Percentiles rank a stretch among this genome's conserved stretches.
phyloP scores from a whole-genome alignment of 2,797 vertebrate species.

The Typhlichthys eigenmanni region DNA sequence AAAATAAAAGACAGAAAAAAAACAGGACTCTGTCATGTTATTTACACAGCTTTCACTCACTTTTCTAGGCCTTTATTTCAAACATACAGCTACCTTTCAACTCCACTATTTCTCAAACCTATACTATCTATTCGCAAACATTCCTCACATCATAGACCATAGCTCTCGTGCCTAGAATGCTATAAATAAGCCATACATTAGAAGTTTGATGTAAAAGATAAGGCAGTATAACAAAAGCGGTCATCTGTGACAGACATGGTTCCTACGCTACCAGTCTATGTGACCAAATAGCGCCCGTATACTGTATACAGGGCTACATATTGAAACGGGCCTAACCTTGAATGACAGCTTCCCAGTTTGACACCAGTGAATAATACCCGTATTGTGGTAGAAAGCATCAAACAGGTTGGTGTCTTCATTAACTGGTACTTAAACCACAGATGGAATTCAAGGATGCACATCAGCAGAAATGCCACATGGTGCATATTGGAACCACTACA shows the following conservation, averaged over 20 bases:
- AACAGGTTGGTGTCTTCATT: conserved; percentile 17
- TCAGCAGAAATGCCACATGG: conserved; percentile 20
- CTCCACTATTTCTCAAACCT: conserved; percentile 64
- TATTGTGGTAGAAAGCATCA: conserved; percentile 40
- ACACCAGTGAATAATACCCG: conserved; percentile 47
- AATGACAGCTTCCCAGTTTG: conserved; percentile 31
- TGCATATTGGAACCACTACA: conserved; percentile 27
- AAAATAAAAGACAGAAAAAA: conserved; percentile 36
- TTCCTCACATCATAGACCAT: conserved; percentile 38
- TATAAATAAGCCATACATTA: conserved; percentile 36
- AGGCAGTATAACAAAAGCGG: conserved; percentile 27
- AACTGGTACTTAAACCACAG: background rate
- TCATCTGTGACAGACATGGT: conserved; percentile 20
- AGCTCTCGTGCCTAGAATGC: conserved; percentile 44
- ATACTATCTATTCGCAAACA: conserved; percentile 52
- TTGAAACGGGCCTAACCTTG: conserved; percentile 15
- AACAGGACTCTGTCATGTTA: conserved; percentile 58
- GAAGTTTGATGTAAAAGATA: conserved; percentile 38
- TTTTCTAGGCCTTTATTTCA: conserved; percentile 64
- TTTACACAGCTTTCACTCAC: conserved; percentile 71
- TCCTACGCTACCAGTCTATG: conserved; percentile 20
- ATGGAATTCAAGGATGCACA: conserved; percentile 3
- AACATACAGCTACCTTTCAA: conserved; percentile 66
- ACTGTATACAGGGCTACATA: conserved; percentile 20
- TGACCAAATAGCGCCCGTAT: conserved; percentile 32